These are phyloP conservation scores for Schlechtendalia chinensis DNA, from an alignment of 1,140 invertebrate species.

Conservation along the genomic window DNA sequence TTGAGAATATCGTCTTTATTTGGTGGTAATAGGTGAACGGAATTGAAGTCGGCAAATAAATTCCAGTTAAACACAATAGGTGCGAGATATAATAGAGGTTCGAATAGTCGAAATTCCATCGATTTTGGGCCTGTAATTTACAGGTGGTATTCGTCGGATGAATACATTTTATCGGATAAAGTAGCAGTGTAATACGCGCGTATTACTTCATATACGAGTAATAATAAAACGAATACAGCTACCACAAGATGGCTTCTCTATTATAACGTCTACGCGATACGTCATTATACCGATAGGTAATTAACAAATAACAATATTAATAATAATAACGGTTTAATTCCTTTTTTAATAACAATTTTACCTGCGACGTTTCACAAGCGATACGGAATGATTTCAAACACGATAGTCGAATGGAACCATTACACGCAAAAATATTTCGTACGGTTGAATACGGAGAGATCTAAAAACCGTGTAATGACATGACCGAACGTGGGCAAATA, in stretches of 20 bases:
- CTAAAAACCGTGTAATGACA: neutral
- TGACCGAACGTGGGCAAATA: neutral
- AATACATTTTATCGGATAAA: neutral
- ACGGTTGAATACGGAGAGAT: neutral
- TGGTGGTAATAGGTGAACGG: no score
- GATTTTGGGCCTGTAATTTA: no score
- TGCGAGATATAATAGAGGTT: no score
- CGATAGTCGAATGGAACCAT: neutral
- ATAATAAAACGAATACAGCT: neutral
- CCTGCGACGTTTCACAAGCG: neutral
- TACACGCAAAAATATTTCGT: neutral
- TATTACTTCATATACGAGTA: neutral
- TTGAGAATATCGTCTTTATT: no score
- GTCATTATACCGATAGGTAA: neutral
- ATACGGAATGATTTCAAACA: conserved; percentile 5
- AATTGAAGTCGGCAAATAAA: no score
- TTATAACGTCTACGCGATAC: neutral
- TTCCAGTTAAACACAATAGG: no score
- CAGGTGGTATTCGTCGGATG: neutral
- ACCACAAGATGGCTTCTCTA: conserved; percentile 41
- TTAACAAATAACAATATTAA: neutral
- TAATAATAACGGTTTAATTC: no score
- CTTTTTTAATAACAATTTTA: neutral
- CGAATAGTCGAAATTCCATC: no score
- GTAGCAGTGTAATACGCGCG: neutral